Conservation (phyloP, 2,113 vertebrate genomes). For the Zosterops lateralis region DNA sequence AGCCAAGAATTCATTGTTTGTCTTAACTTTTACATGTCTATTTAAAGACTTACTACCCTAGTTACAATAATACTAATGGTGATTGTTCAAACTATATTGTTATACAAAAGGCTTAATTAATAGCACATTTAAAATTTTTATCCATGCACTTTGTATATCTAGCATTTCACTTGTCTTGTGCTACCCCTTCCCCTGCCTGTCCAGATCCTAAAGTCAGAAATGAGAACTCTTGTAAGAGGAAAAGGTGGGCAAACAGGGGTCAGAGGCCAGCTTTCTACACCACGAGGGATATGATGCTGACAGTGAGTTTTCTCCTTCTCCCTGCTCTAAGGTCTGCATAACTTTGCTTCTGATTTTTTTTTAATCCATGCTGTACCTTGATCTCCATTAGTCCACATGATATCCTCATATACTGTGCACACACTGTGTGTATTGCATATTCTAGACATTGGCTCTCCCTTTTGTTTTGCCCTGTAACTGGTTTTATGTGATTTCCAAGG, state of each 20-base stretch:
- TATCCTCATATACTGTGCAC: neutral
- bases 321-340: neutral
- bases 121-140: rapidly evolving
- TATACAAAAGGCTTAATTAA: neutral
- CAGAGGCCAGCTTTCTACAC: neutral
- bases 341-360: rapidly evolving
- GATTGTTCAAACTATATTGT: neutral
- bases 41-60: neutral
- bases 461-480: neutral
- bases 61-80: neutral
- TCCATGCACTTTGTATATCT: rapidly evolving
- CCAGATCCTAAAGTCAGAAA: neutral
- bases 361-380: neutral
- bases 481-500: neutral
- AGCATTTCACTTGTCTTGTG: neutral
- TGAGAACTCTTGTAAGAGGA: neutral
- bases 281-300: rapidly evolving
- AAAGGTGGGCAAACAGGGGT: neutral
- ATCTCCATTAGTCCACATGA: neutral
- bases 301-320: neutral
- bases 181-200: neutral
- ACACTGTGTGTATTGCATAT: neutral
- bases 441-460: neutral
- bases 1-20: neutral
- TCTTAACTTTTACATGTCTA: neutral